phyloP scores from a whole-genome alignment of 2,797 vertebrate genomes.

The Epinephelus awoara region DNA sequence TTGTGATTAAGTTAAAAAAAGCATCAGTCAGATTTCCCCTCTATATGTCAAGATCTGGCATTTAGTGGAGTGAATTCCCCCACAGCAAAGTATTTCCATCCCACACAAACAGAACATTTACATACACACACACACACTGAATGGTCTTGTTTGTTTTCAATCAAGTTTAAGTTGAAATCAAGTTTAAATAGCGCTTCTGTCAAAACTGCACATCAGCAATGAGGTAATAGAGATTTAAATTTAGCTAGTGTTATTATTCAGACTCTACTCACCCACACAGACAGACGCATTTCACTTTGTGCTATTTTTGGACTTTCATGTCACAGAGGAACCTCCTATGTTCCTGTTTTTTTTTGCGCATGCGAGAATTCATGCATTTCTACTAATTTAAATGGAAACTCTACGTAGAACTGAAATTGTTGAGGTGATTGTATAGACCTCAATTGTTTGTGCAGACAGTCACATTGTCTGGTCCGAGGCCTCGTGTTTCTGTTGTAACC shows the following conservation, averaged over 20 bases:
- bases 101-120: constrained; percentile 26
- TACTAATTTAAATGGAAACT: constrained; percentile 37
- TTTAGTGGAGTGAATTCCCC: constrained; percentile 34
- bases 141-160: constrained; percentile 6
- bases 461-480: constrained; percentile 23
- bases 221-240: constrained; percentile 18
- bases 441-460: neutral
- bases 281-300: constrained; percentile 20
- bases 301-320: constrained; percentile 14
- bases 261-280: neutral
- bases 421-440: neutral
- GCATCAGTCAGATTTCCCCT: constrained; percentile 43
- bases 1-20: neutral
- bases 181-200: neutral
- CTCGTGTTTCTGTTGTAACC: constrained; percentile 30
- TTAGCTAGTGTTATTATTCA: constrained; percentile 7
- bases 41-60: constrained; percentile 20
- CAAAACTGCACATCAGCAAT: constrained; percentile 6
- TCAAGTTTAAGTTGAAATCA: neutral
- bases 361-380: neutral
- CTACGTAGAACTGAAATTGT: constrained; percentile 60
- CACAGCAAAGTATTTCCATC: constrained; percentile 12
- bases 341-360: constrained; percentile 33
- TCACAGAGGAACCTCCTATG: constrained; percentile 7
- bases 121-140: constrained; percentile 10